Conservation (phyloP, 1,140 invertebrate species). For the Trichonephila clavata region DNA sequence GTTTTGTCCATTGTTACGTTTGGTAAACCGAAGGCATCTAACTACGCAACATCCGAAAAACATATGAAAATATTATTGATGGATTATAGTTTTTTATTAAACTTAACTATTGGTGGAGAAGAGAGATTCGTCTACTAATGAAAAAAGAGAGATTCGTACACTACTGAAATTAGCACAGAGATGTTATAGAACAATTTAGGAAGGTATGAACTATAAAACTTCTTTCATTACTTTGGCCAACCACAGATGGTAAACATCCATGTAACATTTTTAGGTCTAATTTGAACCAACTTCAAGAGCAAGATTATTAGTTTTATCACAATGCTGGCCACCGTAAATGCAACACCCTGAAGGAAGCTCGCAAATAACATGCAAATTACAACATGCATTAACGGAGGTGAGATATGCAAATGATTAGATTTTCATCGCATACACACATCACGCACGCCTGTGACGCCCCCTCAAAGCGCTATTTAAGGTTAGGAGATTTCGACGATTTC, state of each 20-base stretch:
- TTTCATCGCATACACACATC: too few species aligned
- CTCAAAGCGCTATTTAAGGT: too few species aligned
- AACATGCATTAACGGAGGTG: too few species aligned
- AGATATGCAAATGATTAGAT: too few species aligned
- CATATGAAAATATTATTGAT: background rate
- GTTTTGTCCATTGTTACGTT: background rate
- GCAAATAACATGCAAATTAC: too few species aligned
- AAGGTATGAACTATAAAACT: background rate
- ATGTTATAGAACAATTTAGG: background rate
- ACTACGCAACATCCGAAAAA: background rate
- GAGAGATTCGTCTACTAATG: background rate
- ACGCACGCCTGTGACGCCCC: too few species aligned
- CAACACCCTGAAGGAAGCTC: too few species aligned
- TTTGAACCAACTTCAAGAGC: constrained; percentile 30
- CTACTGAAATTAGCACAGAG: background rate
- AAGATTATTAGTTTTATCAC: background rate
- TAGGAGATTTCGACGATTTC: too few species aligned
- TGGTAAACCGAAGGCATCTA: background rate
- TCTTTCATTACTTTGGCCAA: background rate
- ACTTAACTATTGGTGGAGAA: background rate
- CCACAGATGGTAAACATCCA: constrained; percentile 3
- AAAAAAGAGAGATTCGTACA: too few species aligned
- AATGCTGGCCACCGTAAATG: too few species aligned
- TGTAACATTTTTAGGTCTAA: background rate
- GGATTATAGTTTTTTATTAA: background rate